A percentile compares a stretch with the other conserved stretches of the same genome.
Evolutionary conservation across 2,888 invertebrate species (phyloP).

Genomic region (Mythimna ferrago): DNA sequence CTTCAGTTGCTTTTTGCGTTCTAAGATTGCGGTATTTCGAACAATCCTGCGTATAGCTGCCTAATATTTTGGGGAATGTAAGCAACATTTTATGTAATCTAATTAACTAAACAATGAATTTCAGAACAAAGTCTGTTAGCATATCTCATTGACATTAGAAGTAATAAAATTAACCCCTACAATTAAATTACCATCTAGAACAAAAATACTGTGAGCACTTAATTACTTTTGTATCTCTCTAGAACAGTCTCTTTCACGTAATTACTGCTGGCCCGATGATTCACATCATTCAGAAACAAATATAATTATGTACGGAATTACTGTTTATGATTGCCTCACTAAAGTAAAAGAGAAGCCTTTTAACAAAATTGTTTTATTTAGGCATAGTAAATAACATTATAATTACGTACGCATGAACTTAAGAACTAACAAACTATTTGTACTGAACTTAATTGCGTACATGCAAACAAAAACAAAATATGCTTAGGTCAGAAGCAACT

Average conservation of each 20-base stretch:
- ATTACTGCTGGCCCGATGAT: conserved; percentile 20
- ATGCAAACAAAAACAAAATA: too few species aligned
- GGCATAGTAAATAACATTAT: too few species aligned
- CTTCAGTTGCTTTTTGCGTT: too few species aligned
- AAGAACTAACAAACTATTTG: too few species aligned
- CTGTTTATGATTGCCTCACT: conserved; percentile 1
- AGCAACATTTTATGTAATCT: background rate
- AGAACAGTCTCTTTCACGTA: conserved; percentile 1
- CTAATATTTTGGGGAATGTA: accelerated
- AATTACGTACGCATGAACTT: too few species aligned
- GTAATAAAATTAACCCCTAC: background rate
- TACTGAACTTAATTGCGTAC: too few species aligned
- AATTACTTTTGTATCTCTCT: conserved; percentile 17
- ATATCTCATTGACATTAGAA: background rate
- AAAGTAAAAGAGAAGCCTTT: background rate
- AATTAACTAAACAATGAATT: background rate
- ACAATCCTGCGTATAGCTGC: background rate
- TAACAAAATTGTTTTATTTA: background rate
- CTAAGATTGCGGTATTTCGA: too few species aligned
- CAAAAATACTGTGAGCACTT: background rate
- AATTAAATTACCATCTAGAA: background rate
- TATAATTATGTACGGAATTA: conserved; percentile 33
- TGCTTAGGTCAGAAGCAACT: too few species aligned
- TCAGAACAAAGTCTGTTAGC: background rate
- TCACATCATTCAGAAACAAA: conserved; percentile 25